A percentile compares a stretch with the other conserved stretches of the same genome.
These are phyloP conservation scores for Pseudocheirus occidentalis DNA, from an alignment of 2,797 vertebrate species.

Conservation along the genomic window DNA sequence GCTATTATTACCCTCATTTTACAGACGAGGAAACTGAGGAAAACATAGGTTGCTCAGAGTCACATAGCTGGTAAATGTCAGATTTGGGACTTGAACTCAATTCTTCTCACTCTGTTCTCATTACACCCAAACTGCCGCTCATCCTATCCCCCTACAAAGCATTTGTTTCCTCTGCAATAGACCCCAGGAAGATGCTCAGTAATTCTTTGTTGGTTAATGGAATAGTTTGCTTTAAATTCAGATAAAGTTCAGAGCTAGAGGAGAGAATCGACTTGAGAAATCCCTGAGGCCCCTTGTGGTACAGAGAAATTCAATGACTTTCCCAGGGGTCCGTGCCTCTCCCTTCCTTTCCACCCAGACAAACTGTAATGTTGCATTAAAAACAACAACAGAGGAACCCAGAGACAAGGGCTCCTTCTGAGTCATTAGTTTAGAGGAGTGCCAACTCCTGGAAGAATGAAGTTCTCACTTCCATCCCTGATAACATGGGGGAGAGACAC, in stretches of 20 bases:
- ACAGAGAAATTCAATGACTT: not conserved
- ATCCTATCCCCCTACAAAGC: conserved; percentile 2
- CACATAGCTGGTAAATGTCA: not conserved
- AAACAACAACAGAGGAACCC: not conserved
- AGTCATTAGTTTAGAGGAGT: not conserved
- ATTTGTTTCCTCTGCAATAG: conserved; percentile 42
- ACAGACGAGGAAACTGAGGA: not conserved
- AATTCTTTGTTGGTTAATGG: not conserved
- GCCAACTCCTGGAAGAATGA: not conserved
- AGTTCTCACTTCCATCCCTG: conserved; percentile 4
- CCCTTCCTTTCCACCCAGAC: not conserved
- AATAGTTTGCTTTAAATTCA: conserved; percentile 9
- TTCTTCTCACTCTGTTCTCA: too few species aligned
- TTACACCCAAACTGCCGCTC: too few species aligned
- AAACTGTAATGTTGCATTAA: not conserved
- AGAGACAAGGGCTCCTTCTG: not conserved
- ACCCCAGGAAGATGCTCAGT: too few species aligned
- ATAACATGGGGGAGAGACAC: conserved; percentile 25
- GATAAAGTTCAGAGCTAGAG: not conserved
- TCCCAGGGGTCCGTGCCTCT: not conserved
- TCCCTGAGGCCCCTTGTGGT: not conserved
- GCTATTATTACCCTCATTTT: too few species aligned
- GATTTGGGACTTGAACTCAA: not conserved
- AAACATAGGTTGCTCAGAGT: not conserved
- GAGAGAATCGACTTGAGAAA: not conserved